phyloP scores from a whole-genome alignment of 2,113 vertebrate species.

The Lepidothrix coronata region DNA sequence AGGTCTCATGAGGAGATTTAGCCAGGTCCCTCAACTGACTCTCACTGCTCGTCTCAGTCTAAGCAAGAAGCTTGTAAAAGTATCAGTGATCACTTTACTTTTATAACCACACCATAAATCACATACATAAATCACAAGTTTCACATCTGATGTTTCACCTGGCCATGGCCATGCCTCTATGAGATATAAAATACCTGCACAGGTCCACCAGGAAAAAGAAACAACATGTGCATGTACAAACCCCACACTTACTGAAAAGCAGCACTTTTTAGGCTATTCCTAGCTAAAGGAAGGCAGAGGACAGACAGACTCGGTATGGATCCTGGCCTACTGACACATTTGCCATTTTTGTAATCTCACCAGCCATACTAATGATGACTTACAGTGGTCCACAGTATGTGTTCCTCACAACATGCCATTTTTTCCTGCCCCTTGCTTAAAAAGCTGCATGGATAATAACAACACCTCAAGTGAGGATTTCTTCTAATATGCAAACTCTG shows the following conservation, averaged over 20 bases:
- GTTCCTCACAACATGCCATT: neutral
- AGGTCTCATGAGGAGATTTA: neutral
- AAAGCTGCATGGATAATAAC: neutral
- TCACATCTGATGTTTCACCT: neutral
- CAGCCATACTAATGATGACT: neutral
- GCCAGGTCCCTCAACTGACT: neutral
- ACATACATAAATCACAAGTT: neutral
- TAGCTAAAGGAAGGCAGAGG: neutral
- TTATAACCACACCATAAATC: neutral
- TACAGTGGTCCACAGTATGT: neutral
- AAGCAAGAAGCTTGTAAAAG: neutral
- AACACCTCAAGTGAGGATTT: neutral
- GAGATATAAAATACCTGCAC: neutral
- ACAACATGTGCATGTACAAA: neutral
- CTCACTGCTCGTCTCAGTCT: neutral
- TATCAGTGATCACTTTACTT: neutral
- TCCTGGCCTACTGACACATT: neutral
- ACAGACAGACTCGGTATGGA: neutral
- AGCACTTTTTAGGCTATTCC: neutral
- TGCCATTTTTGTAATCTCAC: neutral
- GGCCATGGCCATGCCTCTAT: neutral
- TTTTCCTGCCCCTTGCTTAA: neutral
- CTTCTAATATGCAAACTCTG: neutral
- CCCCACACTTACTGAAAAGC: neutral
- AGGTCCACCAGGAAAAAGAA: neutral